Percentiles rank a stretch among this genome's conserved stretches.
phyloP scores from a whole-genome alignment of 2,888 invertebrate species.

The Cheilosia pagana region DNA sequence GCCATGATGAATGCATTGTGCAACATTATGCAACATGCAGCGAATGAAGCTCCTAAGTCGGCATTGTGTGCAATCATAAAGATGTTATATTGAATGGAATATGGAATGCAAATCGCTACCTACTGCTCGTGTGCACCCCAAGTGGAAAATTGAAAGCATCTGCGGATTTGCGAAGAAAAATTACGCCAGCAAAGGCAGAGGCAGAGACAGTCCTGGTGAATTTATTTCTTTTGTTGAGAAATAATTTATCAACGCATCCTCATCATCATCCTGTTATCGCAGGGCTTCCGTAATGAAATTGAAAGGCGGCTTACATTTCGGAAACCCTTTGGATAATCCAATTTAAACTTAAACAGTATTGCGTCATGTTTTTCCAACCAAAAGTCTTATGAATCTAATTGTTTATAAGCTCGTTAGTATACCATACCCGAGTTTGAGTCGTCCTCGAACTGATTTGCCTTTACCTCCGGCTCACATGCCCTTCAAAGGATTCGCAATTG shows the following conservation, averaged over 20 bases:
- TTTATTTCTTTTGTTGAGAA: not conserved
- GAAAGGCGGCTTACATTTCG: not conserved
- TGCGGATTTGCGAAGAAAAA: conserved; percentile 36
- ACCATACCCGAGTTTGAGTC: not conserved
- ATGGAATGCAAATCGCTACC: conserved; percentile 54
- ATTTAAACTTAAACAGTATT: not conserved
- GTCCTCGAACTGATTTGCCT: too few species aligned
- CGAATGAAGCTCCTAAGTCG: conserved; percentile 11
- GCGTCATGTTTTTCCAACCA: not conserved
- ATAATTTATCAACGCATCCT: conserved; percentile 35
- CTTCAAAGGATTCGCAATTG: too few species aligned
- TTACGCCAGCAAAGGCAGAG: too few species aligned
- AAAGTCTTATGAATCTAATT: conserved; percentile 4
- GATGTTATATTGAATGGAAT: conserved; percentile 42
- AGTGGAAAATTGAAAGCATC: conserved; percentile 68
- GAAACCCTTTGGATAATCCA: not conserved
- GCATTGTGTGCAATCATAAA: conserved; percentile 36
- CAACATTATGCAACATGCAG: conserved; percentile 33
- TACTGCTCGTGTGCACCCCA: conserved; percentile 10
- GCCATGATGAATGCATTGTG: conserved; percentile 41
- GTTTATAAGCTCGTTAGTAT: conserved; percentile 18
- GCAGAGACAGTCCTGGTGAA: too few species aligned
- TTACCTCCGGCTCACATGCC: too few species aligned
- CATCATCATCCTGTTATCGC: not conserved
- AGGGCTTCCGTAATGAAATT: not conserved